Evolutionary conservation across 2,113 vertebrate genomes (phyloP).

Genomic region (Erythrocercus mccallii): DNA sequence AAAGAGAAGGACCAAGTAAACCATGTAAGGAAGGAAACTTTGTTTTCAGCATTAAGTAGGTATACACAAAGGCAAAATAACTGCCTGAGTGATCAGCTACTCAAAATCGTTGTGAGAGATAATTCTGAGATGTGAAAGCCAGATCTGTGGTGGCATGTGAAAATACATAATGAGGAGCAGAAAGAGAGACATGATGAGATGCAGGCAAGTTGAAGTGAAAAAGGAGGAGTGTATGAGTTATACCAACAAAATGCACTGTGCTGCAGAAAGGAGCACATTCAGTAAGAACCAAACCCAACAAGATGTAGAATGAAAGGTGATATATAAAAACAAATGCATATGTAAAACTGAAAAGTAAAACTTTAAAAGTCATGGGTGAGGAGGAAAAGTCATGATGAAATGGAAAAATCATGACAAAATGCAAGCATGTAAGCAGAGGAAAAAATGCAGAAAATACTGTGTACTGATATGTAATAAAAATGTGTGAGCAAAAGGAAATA

Average conservation of each 20-base stretch:
- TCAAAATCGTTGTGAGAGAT: neutral
- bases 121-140: neutral
- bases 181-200: neutral
- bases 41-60: neutral
- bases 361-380: neutral
- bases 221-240: neutral
- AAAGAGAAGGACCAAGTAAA: neutral
- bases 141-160: neutral
- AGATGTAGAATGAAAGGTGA: neutral
- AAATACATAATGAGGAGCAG: neutral
- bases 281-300: neutral
- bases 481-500: neutral
- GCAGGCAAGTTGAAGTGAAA: neutral
- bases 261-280: neutral
- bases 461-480: neutral
- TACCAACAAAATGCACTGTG: neutral
- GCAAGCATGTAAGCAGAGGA: neutral
- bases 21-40: neutral
- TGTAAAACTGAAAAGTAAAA: neutral
- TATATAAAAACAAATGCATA: fast-evolving
- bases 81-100: neutral
- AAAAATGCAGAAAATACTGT: neutral
- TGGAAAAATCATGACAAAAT: neutral
- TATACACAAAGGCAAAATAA: neutral
- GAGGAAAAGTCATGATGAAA: neutral